Evolutionary conservation across 2,113 vertebrate genomes (phyloP), one percentile per base, ranked within the genome.

Genomic region (Himantopus leucocephalus): DNA sequence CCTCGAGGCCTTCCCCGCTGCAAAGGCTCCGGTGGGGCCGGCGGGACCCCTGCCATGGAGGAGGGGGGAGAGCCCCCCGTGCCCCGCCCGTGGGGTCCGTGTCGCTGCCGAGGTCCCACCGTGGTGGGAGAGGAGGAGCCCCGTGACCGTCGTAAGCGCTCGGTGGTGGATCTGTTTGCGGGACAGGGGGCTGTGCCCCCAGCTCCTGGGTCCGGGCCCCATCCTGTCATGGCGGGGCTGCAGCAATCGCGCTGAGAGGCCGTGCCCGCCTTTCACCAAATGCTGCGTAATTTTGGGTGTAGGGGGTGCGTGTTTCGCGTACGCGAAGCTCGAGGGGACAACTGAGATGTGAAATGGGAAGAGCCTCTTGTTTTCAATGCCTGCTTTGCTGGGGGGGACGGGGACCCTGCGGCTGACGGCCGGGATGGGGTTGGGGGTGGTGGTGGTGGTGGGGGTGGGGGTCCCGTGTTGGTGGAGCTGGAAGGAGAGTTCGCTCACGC

Each of bases 231-330:
- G 12, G 21, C 45, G 34, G 47, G 47, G 37, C 0, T 15, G 52
- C 19, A 21, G 39, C 10, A 3, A 0, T 16, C 14, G 41, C 14
- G 1, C 24, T 1, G 34, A 11, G 29, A 27, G 24, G 27, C 39
- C 48, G 35, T 29, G 30, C 27, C n/a, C 18, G 43, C 12, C n/a
- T 53, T 53, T 20, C 14, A 3, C 22, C 71, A 8, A 12, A 47
- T 3, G 1, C n/a, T 5, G 43, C 9, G 22, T 14, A 4, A 3
- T 47, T 37, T 23, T 2, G 30, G 43, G 24, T 16, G 19, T 17
- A 19, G 23, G 24, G 60, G 21, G 21, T 8, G 8, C 1, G 11
- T 7, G 59, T 27, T 32, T 11, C 17, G 37, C 0, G 0, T 12
- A 13, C 0, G 1, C 13, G 10, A 3, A 41, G 29, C 30, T 43